These are phyloP conservation scores for Anisognathus igniventris DNA, from an alignment of 2,797 vertebrate genomes.

Conservation along the genomic window DNA sequence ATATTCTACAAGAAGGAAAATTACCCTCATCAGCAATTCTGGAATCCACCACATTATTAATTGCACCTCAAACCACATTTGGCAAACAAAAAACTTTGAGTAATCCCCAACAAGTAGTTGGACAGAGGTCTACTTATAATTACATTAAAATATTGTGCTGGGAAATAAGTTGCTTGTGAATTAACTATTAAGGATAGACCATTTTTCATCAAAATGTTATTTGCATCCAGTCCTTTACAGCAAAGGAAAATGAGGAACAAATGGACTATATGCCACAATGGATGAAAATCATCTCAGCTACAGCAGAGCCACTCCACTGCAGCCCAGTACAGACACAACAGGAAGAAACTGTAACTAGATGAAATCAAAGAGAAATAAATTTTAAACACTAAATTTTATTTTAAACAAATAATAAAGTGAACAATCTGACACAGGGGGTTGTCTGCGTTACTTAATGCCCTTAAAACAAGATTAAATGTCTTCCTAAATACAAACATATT, in stretches of 20 bases:
- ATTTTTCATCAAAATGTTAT: not conserved
- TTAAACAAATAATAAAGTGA: not conserved
- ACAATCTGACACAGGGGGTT: not conserved
- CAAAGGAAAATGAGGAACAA: not conserved
- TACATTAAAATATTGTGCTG: conserved; percentile 4
- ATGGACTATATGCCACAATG: not conserved
- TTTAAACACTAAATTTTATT: not conserved
- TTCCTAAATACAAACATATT: not conserved
- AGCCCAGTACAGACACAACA: not conserved
- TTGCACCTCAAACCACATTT: conserved; percentile 14
- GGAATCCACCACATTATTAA: not conserved
- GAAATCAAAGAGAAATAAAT: not conserved
- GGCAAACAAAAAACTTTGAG: conserved; percentile 14
- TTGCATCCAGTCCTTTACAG: not conserved
- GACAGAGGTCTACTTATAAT: conserved; percentile 18
- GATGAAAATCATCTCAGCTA: not conserved
- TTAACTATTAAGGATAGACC: not conserved
- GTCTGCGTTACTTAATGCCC: not conserved
- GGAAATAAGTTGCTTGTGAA: not conserved
- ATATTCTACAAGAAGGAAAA: not conserved
- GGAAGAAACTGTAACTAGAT: not conserved
- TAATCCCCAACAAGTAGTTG: not conserved
- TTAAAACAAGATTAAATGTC: not conserved
- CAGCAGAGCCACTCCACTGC: not conserved
- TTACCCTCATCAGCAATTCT: not conserved